phyloP scores from a whole-genome alignment of 2,888 invertebrate species.

The Drosophila conformis region DNA sequence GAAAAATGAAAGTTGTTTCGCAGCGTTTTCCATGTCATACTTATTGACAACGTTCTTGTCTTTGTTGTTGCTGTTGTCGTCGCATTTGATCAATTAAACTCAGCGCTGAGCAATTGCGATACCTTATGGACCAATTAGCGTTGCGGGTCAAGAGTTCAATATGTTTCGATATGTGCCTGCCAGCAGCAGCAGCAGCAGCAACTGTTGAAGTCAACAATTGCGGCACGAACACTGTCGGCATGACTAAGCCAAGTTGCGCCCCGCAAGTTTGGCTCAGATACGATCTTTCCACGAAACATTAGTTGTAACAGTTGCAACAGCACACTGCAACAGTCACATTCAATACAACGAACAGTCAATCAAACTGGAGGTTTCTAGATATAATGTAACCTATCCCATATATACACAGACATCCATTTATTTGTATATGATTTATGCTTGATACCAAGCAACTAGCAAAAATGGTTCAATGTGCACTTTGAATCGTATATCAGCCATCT shows the following conservation, averaged over 20 bases:
- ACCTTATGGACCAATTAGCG: slow-evolving; percentile 70
- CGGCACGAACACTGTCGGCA: slow-evolving; percentile 39
- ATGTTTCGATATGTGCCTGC: slow-evolving; percentile 28
- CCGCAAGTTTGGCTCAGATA: slow-evolving; percentile 27
- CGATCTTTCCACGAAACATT: slow-evolving; percentile 50
- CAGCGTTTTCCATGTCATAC: slow-evolving; percentile 40
- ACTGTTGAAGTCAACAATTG: slow-evolving; percentile 3
- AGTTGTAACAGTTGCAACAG: slow-evolving; percentile 26
- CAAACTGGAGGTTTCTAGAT: slow-evolving; percentile 36
- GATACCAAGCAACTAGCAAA: slow-evolving; percentile 11
- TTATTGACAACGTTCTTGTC: slow-evolving; percentile 23
- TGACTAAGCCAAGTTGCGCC: slow-evolving; percentile 56
- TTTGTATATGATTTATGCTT: slow-evolving; percentile 7
- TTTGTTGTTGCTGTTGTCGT: slow-evolving; percentile 29
- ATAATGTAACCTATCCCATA: slow-evolving; percentile 27
- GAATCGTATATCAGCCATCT: slow-evolving; percentile 44
- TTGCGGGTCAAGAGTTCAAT: slow-evolving; percentile 71
- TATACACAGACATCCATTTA: background rate
- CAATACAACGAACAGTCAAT: slow-evolving; percentile 29
- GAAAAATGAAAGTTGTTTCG: slow-evolving; percentile 75
- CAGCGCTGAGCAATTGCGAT: slow-evolving; percentile 57
- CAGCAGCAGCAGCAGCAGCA: background rate
- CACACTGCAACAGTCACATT: slow-evolving; percentile 14
- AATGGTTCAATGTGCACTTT: slow-evolving; percentile 4
- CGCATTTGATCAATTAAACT: slow-evolving; percentile 76